Percentiles rank a stretch among this genome's conserved stretches.
phyloP scores from a whole-genome alignment of 1,140 invertebrate species.

The Pseudomyrmex concolor region DNA sequence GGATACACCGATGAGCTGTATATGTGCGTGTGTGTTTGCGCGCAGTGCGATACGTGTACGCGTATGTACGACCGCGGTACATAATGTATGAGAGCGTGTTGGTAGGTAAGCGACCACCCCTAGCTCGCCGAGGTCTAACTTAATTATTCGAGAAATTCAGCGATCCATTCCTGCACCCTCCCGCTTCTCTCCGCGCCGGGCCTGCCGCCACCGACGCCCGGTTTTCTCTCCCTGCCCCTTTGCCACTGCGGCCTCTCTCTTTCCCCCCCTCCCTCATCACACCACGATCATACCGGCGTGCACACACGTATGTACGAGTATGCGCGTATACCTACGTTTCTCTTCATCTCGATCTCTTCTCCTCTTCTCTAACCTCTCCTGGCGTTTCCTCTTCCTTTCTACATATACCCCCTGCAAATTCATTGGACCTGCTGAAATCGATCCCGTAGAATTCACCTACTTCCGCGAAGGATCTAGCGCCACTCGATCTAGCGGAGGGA shows the following conservation, averaged over 20 bases:
- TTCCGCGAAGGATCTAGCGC: slow-evolving; percentile 24
- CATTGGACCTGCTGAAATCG: slow-evolving; percentile 53
- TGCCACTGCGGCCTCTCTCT: neutral
- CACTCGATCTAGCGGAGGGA: neutral
- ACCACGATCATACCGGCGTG: neutral
- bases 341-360: slow-evolving; percentile 31
- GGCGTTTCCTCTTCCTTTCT: neutral
- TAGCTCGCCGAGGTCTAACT: slow-evolving; percentile 83
- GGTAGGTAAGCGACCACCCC: slow-evolving; percentile 84
- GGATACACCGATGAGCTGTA: neutral
- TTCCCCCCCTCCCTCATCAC: neutral
- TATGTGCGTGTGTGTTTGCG: slow-evolving; percentile 15
- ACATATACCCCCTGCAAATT: slow-evolving; percentile 9
- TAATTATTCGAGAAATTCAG: slow-evolving; percentile 85
- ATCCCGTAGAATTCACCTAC: slow-evolving; percentile 44
- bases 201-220: slow-evolving; percentile 48
- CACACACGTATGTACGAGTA: neutral
- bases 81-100: slow-evolving; percentile 84
- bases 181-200: slow-evolving; percentile 62
- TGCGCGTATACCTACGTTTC: slow-evolving; percentile 12
- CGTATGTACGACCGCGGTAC: slow-evolving; percentile 76
- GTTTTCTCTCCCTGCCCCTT: slow-evolving; percentile 63
- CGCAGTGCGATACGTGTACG: slow-evolving; percentile 62
- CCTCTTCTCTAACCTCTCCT: slow-evolving; percentile 31
- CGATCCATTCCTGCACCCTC: slow-evolving; percentile 83